Percentiles rank a stretch among this genome's conserved stretches.
Evolutionary conservation across 92 coral and sea anemone species (phyloP).

Genomic region (Porites evermanni): DNA sequence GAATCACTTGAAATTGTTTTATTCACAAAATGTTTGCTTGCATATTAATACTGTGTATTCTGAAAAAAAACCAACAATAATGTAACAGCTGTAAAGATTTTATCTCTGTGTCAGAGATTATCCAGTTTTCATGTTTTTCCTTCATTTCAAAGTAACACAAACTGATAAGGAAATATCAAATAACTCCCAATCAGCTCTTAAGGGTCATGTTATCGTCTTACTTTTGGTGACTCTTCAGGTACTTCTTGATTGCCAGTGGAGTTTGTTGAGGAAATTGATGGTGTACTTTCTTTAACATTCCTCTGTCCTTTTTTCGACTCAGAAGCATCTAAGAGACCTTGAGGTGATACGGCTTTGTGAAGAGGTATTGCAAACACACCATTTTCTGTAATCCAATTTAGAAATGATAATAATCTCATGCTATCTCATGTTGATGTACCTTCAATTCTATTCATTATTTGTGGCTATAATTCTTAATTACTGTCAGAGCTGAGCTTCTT

Average conservation of each 20-base stretch:
- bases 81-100: neutral
- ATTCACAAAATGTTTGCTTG: neutral
- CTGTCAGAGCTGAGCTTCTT: no score
- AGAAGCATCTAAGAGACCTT: neutral
- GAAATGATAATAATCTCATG: neutral
- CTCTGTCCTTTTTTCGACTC: slow-evolving; percentile 31
- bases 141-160: neutral
- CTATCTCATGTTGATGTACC: no score
- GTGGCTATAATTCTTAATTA: no score
- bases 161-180: neutral
- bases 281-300: slow-evolving; percentile 34
- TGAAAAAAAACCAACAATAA: neutral
- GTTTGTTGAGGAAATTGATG: slow-evolving; percentile 37
- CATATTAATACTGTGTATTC: neutral
- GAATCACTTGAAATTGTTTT: neutral
- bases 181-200: neutral
- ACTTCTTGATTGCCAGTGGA: slow-evolving; percentile 53
- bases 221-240: slow-evolving; percentile 54
- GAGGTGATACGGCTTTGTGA: slow-evolving; percentile 74
- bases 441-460: no score
- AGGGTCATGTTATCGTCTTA: slow-evolving; percentile 43
- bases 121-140: neutral
- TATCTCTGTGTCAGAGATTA: neutral
- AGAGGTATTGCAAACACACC: slow-evolving; percentile 92
- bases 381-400: slow-evolving; percentile 57